Percentiles rank a stretch among this genome's conserved stretches.
Evolutionary conservation across 2,888 invertebrate species (phyloP).

Genomic region (Helicoverpa assulta): DNA sequence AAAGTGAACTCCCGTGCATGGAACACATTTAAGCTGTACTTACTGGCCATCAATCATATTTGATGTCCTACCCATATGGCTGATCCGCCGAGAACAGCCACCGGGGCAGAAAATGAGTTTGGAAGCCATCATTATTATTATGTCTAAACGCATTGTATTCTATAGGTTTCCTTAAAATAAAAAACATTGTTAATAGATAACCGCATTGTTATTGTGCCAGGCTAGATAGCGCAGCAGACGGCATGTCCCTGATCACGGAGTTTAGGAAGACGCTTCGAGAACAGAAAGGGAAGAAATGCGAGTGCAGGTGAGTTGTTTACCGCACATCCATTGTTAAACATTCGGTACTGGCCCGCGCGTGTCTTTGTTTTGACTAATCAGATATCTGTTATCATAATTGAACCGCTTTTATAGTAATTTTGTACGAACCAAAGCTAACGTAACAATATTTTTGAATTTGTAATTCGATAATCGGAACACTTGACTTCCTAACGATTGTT

Average conservation of each 20-base stretch:
- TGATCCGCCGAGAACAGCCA: too few species aligned
- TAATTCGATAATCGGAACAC: neutral
- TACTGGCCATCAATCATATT: too few species aligned
- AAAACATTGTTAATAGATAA: too few species aligned
- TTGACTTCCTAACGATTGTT: neutral
- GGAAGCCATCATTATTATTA: too few species aligned
- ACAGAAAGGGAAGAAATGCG: slow-evolving; percentile 80
- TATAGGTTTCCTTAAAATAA: too few species aligned
- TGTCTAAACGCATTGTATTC: too few species aligned
- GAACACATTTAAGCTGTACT: too few species aligned
- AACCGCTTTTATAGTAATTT: slow-evolving; percentile 5
- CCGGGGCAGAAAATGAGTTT: too few species aligned
- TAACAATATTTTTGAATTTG: slow-evolving; percentile 11
- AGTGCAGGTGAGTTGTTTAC: slow-evolving; percentile 79
- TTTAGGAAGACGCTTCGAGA: slow-evolving; percentile 81
- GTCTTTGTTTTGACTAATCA: slow-evolving; percentile 17
- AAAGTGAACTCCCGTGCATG: too few species aligned
- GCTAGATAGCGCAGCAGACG: slow-evolving; percentile 65
- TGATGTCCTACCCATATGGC: too few species aligned
- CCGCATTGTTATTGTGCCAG: slow-evolving; percentile 47
- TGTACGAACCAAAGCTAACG: neutral
- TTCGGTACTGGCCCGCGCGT: slow-evolving; percentile 1
- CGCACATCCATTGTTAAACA: neutral
- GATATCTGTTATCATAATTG: slow-evolving; percentile 12
- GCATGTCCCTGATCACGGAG: slow-evolving; percentile 75